Evolutionary conservation across 1,140 invertebrate species (phyloP), one percentile per base, ranked within the genome.

Genomic region (Philotrypesis tridentata): DNA sequence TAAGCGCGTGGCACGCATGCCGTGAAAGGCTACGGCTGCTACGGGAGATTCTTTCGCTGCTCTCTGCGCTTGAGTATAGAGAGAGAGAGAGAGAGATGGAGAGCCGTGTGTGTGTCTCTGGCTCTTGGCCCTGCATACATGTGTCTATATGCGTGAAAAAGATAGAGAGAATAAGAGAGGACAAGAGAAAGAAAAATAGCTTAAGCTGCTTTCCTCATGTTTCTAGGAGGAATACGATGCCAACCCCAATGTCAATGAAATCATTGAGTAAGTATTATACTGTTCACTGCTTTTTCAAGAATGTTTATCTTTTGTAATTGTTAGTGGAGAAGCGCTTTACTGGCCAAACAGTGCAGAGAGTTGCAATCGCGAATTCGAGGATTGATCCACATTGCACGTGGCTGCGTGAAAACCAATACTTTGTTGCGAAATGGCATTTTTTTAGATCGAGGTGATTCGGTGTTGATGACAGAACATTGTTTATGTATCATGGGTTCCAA

Each of bases 201-300:
- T 33, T 68, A 33, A 17, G 29, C 17, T 21, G 31, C 67, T 67
- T 43, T 67, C 68, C 29, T 78, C 48, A 17, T 78, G 7, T 61
- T 81, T 82, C 7, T 40, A 96, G 95, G 95, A 94, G 86, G 95
- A 95, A 89, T 95, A 95, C 90, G 95, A 96, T 91, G 93, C 94
- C 83, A 94, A 96, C 91, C 94, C 95, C 76, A 95, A 96, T 90
- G 94, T 96, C 77, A 94, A 96, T 92, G 93, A 93, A 87, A 94
- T 96, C 85, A 93, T 95, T 84, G 94, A 96, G 95, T 96, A 93
- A 96, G 95, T 95, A 93, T 61, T 72, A 40, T 72, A 71, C n/a
- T n/a, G n/a, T 80, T n/a, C n/a, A 25, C 21, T 61, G 17, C 63
- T n/a, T 14, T 17, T 48, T 11, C 12, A 48, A 17, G 43, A 48